Conservation (phyloP, 2,797 vertebrate species). For the Heteromormyrus szaboi region DNA sequence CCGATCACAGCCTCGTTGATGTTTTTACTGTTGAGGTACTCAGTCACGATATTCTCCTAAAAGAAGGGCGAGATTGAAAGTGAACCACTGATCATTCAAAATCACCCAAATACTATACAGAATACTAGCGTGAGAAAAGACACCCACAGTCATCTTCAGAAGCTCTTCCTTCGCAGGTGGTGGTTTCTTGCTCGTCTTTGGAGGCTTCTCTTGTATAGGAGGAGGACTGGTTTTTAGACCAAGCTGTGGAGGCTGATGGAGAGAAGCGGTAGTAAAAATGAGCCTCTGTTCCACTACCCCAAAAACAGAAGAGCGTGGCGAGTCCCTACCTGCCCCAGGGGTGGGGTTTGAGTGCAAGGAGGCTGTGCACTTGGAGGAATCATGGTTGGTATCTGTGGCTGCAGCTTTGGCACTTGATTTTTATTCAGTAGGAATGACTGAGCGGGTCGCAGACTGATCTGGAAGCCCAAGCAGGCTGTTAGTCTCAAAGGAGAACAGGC, state of each 20-base stretch:
- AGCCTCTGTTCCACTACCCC: background rate
- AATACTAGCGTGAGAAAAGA: too few relatives aligned
- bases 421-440: slow-evolving; percentile 96
- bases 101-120: background rate
- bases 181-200: slow-evolving; percentile 90
- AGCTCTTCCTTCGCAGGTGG: slow-evolving; percentile 90
- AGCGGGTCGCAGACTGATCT: slow-evolving; percentile 97
- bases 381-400: slow-evolving; percentile 90
- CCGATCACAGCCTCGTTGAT: slow-evolving; percentile 80
- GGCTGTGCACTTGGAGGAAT: slow-evolving; percentile 93
- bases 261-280: background rate
- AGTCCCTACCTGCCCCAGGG: slow-evolving; percentile 82
- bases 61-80: background rate
- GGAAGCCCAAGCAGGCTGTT: slow-evolving; percentile 7
- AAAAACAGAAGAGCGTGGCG: background rate
- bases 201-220: slow-evolving; percentile 96
- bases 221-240: slow-evolving; percentile 98
- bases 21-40: slow-evolving; percentile 86
- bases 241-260: slow-evolving; percentile 78
- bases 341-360: slow-evolving; percentile 89
- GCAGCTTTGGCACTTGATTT: slow-evolving; percentile 97
- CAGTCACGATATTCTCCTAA: slow-evolving; percentile 81
- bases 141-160: slow-evolving; percentile 84
- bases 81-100: background rate
- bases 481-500: background rate